Base-by-base conservation (phyloP, 2,113 vertebrate species). In the Mungos mungo region DNA sequence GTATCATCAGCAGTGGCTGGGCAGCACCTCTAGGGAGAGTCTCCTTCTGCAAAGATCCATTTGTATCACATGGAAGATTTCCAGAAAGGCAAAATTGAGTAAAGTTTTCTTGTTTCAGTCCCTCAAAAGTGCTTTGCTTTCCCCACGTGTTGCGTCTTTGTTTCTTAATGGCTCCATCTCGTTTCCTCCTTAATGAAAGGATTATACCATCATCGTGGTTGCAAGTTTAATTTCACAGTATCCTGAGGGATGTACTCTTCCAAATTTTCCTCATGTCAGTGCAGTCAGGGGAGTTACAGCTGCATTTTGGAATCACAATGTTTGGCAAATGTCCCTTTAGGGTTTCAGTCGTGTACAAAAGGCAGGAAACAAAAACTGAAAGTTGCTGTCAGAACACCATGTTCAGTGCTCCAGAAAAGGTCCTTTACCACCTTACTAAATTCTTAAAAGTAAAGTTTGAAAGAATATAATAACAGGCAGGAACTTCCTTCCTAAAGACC, bases 221-320 rank as follows among this genome's bases (percentile, higher is more conserved):
- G 74, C 80, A 33, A 69, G 69, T 95, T 94, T 88, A 92, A 97
- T 97, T 97, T 81, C n/a, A 81, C 57, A 83, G 57, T 68, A 57
- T 91, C 60, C 45, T 68, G 18, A 81, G 29, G 65, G 65, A 85
- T 66, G 11, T 63, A 77, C 41, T 92, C 38, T 93, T 84, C 16
- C 47, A 84, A 96, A 80, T 82, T 52, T 25, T 83, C 18, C 47
- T 91, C 16, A 35, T 94, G 31, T 87, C 35, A 90, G 23, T 76
- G 5, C 15, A 92, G 63, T 45, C 69, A 84, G 81, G 71, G 74
- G 50, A 95, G 84, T 93, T 84, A 18, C 15, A 76, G 60, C 80
- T 91, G 71, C 25, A 96, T 72, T 92, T 97, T 45, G 90, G 65
- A 95, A 93, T 95, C 84, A 88, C 4, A 74, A 0, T 74, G 29